Evolutionary conservation across 2,113 vertebrate species (phyloP), one percentile per base, ranked within the genome.

Genomic region (Heloderma charlesbogerti): DNA sequence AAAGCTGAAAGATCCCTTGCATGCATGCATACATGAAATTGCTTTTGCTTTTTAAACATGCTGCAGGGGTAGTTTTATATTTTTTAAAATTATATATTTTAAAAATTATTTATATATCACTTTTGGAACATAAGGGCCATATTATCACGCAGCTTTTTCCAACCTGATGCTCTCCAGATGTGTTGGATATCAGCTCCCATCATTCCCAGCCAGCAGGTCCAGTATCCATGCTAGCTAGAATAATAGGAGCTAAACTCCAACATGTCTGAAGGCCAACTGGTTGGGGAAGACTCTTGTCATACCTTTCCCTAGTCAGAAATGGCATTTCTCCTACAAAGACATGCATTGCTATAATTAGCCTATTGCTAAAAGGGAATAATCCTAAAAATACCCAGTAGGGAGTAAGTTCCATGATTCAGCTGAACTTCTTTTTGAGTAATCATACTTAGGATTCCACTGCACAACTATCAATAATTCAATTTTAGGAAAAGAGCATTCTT

Each of bases 261-360:
- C 51, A 54, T 54, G 51, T 12, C 51, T 54, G 51, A 54, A 54
- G 10, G 51, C 6, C 51, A 54, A 4, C 51, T 71, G 69, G 45
- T 80, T 80, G 78, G 78, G 51, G 6, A 15, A 31, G 25, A 80
- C 6, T 25, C 54, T n/a, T n/a, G n/a, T n/a, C n/a, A n/a, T n/a
- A n/a, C n/a, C n/a, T n/a, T n/a, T n/a, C n/a, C n/a, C n/a, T 51
- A n/a, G 80, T 54, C 40, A 40, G 71, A 66, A 45, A 78, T n/a
- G 48, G 31, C 8, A 86, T 79, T 63, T 34, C 16, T n/a, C 51
- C 22, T 31, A 84, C 81, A 74, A 93, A 78, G 90, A 78, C 13
- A 54, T 15, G 25, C 31, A 40, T 29, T 9, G 83, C 31, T 34
- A 89, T 45, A 89, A 79, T 3, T 57, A 45, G 25, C 60, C 37